Base-by-base conservation (phyloP, 2,797 vertebrate genomes). In the Premnoplex brunnescens region DNA sequence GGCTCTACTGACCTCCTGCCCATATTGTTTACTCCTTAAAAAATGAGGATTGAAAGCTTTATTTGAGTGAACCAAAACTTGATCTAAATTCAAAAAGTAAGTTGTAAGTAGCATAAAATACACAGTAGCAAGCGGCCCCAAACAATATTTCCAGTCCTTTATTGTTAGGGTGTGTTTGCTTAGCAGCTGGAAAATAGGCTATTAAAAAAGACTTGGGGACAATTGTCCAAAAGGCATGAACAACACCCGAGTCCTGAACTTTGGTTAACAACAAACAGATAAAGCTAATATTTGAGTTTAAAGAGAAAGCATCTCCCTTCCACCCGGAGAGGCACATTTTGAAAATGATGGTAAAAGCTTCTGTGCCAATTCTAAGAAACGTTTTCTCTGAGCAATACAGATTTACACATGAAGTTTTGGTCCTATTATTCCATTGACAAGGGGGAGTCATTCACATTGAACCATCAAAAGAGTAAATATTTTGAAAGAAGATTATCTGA, bases 321-420 rank as follows among this genome's bases (percentile, higher is more conserved):
- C 46, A 92, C 41, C 58, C 27, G 55, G 76, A 92, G 41, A 84
- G 6, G 18, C 8, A 78, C 37, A 64, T 80, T 94, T 85, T 80
- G 55, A 94, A 91, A 95, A 90, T 69, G 41, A 44, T 76, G 52
- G 32, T 67, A 48, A 90, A 91, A 95, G n/a, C 43, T 85, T 77
- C 87, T 30, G 19, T 84, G 30, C 23, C 12, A 62, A 12, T 60
- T 88, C 46, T 66, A 55, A 86, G 48, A 91, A 91, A 30, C 18
- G 10, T 30, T 76, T 76, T 85, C 21, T 58, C 39, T 69, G 63
- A 96, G 44, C 48, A 69, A 81, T 13, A 39, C 6, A 62, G 30
- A 11, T 85, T 84, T 68, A 46, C n/a, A 63, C 36, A 66, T 22
- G 32, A 80, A 90, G 28, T 90, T 91, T 95, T 77, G 64, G 58